phyloP scores from a whole-genome alignment of 1,140 invertebrate species.

The Drosophila kikkawai region DNA sequence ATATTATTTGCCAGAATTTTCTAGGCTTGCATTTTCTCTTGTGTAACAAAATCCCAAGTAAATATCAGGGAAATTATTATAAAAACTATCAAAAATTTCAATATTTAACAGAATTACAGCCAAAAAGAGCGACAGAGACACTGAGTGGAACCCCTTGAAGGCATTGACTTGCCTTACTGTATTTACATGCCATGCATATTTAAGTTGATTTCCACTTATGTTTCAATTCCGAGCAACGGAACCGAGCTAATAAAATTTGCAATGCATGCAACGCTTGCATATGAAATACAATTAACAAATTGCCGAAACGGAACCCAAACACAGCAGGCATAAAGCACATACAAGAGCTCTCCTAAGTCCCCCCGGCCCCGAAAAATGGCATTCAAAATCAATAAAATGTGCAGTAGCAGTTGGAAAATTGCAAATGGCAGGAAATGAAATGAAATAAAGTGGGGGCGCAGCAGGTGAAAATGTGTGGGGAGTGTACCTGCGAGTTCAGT shows the following conservation, averaged over 20 bases:
- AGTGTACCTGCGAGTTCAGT: slow-evolving; percentile 31
- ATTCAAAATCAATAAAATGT: slow-evolving; percentile 64
- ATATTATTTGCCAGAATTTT: not conserved
- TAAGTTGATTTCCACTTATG: slow-evolving; percentile 74
- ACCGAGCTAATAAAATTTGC: slow-evolving; percentile 58
- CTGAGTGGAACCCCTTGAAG: slow-evolving; percentile 11
- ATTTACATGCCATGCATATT: slow-evolving; percentile 76
- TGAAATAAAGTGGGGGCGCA: slow-evolving; percentile 42
- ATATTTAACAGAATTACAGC: slow-evolving; percentile 30
- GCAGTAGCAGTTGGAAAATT: slow-evolving; percentile 54
- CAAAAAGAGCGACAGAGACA: not conserved
- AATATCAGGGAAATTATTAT: not conserved
- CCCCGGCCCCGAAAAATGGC: slow-evolving; percentile 39
- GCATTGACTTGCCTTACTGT: slow-evolving; percentile 25
- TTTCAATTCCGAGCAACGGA: slow-evolving; percentile 53
- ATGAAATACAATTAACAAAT: slow-evolving; percentile 74
- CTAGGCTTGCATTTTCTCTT: not conserved
- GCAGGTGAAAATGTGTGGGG: slow-evolving; percentile 1
- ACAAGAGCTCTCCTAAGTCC: slow-evolving; percentile 2
- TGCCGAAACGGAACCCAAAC: slow-evolving; percentile 25
- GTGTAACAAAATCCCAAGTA: not conserved
- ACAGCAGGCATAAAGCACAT: slow-evolving; percentile 8
- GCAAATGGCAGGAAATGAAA: slow-evolving; percentile 61
- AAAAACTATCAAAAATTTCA: slow-evolving; percentile 20
- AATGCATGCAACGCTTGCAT: slow-evolving; percentile 57